A percentile compares a stretch with the other conserved stretches of the same genome.
phyloP scores from a whole-genome alignment of 2,113 vertebrate species.

The Petroica traversi region DNA sequence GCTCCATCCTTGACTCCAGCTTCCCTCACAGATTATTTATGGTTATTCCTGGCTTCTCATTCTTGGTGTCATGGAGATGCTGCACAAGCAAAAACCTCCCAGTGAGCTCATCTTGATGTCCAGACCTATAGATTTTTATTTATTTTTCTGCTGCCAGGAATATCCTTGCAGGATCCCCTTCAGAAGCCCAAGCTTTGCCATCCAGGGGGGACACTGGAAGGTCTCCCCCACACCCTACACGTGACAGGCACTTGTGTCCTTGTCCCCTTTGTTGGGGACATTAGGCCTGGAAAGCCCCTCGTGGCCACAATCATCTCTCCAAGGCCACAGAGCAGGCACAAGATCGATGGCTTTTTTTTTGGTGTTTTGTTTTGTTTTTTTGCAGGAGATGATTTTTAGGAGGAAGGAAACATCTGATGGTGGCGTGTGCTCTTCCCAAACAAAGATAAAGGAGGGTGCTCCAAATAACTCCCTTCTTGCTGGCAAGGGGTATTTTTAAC shows the following conservation, averaged over 20 bases:
- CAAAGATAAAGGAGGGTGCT: slow-evolving; percentile 53
- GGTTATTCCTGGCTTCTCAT: neutral
- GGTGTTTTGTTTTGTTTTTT: neutral
- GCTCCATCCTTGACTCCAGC: neutral
- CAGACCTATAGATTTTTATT: neutral
- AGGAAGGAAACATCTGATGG: neutral
- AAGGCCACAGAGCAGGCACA: neutral
- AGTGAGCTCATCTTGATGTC: neutral
- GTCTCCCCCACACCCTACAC: neutral
- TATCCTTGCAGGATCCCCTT: neutral
- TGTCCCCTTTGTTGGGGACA: rapidly evolving
- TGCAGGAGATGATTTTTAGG: neutral
- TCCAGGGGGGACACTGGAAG: neutral
- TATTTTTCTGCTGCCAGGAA: neutral
- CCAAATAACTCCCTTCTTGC: slow-evolving; percentile 42
- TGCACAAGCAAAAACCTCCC: neutral
- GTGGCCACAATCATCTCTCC: neutral
- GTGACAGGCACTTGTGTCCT: neutral
- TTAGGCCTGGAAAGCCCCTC: neutral
- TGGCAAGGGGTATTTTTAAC: slow-evolving; percentile 40
- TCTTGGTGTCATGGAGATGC: neutral
- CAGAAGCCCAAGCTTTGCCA: neutral
- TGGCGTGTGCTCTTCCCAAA: neutral
- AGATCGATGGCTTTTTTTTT: neutral
- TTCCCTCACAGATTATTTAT: neutral